Evolutionary conservation across 2,113 vertebrate species (phyloP), one percentile per base, ranked within the genome.

Genomic region (Leptodactylus fuscus): DNA sequence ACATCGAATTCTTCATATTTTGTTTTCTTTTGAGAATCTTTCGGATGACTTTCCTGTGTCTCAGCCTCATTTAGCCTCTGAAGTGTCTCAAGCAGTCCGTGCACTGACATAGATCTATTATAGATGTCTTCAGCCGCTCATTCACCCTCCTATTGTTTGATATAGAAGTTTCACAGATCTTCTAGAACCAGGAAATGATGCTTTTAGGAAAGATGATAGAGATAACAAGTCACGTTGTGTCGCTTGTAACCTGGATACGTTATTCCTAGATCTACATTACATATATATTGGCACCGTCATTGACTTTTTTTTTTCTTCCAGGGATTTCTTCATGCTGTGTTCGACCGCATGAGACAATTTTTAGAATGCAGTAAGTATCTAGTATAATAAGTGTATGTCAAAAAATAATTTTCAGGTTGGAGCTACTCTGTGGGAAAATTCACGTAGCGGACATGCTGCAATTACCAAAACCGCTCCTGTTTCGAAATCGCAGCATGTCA

Each of bases 301-400:
- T 5, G 9, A 34, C 18, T 32, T n/a, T 5, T n/a, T 76, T 49
- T 18, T 84, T 90, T 32, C 34, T 91, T 91, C 65, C 89, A 99
- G 97, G 94, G 94, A 60, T 99, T 99, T 93, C 94, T 99, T 87
- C 94, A 96, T 90, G 94, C 96, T 0, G 92, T 96, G 76, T 99
- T 99, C 94, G 97, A 97, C 87, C 95, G 97, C 34, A 90, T 98
- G 55, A 96, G 95, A 90, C 97, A 98, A 88, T 99, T 98, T 93
- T 90, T 99, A 89, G 96, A 98, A 87, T 98, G 97, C 88, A 96
- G 97, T 99, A 93, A 98, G 97, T 99, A 91, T 46, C 18, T 32
- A 12, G n/a, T 22, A 22, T 55, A 22, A 20, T 22, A 6, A 55
- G 1, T 9, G n/a, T n/a, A n/a, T n/a, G n/a, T n/a, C n/a, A n/a